Evolutionary conservation across 2,797 vertebrate genomes (phyloP).

Genomic region (Tiaroga cobitis): DNA sequence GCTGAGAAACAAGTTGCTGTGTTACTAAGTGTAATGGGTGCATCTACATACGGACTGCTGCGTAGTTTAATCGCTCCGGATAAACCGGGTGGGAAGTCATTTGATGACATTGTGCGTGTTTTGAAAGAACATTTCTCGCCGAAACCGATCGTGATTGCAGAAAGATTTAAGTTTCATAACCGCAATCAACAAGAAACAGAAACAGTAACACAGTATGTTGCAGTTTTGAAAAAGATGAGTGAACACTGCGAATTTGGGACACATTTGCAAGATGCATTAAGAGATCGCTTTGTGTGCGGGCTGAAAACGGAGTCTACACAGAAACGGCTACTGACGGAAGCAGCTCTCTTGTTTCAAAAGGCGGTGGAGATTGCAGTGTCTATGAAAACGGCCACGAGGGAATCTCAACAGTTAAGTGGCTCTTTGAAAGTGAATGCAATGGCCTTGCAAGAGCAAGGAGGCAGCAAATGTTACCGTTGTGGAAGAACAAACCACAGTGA

Average conservation of each 20-base stretch:
- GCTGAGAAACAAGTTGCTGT: neutral
- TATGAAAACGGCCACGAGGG: no score
- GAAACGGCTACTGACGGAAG: neutral
- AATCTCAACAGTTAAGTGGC: no score
- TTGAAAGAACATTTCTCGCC: no score
- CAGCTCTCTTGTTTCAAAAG: no score
- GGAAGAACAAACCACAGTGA: constrained; percentile 12
- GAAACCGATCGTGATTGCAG: constrained; percentile 29
- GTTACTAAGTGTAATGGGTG: constrained; percentile 1
- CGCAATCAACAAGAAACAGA: constrained; percentile 1
- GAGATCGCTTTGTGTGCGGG: constrained; percentile 6
- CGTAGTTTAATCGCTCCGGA: neutral
- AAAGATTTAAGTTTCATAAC: constrained; percentile 35
- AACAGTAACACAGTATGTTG: neutral
- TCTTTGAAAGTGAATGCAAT: constrained; percentile 1
- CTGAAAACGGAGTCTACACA: constrained; percentile 9
- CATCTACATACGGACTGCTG: neutral
- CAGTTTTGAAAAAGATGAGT: constrained; percentile 9
- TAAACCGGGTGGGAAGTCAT: no score
- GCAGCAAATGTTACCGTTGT: neutral
- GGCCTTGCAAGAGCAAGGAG: neutral
- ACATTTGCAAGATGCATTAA: neutral
- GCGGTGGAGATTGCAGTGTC: no score
- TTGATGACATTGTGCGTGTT: no score
- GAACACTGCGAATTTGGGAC: constrained; percentile 16